Percentiles rank a stretch among this genome's conserved stretches.
phyloP scores from a whole-genome alignment of 1,140 invertebrate genomes.

The Planococcus citri region DNA sequence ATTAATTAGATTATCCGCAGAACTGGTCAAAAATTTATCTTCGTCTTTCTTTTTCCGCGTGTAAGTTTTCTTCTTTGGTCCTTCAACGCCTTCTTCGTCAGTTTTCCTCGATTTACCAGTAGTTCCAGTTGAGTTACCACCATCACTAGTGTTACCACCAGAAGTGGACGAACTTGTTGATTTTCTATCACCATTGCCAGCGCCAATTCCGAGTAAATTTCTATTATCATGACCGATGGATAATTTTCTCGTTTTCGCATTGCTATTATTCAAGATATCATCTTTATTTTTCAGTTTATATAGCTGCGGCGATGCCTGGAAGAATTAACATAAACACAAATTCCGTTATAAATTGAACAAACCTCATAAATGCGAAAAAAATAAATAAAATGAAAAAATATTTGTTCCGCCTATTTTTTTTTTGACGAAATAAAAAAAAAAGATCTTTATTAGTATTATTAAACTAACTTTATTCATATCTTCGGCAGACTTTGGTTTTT shows the following conservation, averaged over 20 bases:
- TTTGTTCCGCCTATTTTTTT: too few relatives aligned
- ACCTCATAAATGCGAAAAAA: neutral
- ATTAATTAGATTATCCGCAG: slow-evolving; percentile 2
- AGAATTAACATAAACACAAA: neutral
- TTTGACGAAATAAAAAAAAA: too few relatives aligned
- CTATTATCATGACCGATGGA: neutral
- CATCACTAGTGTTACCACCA: neutral
- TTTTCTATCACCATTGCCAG: neutral
- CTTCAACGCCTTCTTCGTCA: neutral
- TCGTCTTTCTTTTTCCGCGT: slow-evolving; percentile 21
- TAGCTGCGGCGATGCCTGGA: neutral
- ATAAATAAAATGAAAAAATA: too few relatives aligned
- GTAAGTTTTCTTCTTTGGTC: neutral
- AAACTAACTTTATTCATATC: slow-evolving; percentile 22
- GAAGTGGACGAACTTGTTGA: neutral
- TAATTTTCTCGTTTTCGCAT: slow-evolving; percentile 8
- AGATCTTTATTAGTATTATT: neutral
- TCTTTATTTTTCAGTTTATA: slow-evolving; percentile 9
- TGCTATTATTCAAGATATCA: neutral
- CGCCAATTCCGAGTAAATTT: neutral
- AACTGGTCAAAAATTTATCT: neutral
- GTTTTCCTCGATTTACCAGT: neutral
- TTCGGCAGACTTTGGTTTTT: slow-evolving; percentile 25
- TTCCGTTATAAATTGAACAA: too few relatives aligned
- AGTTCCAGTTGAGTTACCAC: neutral